Evolutionary conservation across 2,797 vertebrate species (phyloP).

Genomic region (Gobionotothen gibberifrons): DNA sequence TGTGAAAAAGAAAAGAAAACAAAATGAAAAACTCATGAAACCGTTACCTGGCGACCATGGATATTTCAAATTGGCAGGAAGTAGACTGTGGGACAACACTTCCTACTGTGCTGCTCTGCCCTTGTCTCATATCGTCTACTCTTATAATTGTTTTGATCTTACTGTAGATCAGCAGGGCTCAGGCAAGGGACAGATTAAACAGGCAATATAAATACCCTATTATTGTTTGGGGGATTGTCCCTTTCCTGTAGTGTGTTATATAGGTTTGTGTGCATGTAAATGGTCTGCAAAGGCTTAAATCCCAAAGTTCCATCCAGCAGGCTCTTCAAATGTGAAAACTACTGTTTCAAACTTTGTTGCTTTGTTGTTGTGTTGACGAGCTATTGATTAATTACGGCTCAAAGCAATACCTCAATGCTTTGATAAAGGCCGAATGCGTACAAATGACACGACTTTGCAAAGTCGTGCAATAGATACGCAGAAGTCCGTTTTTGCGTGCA

Average conservation of each 20-base stretch:
- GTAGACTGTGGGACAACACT: constrained; percentile 44
- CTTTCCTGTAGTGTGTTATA: too few species aligned
- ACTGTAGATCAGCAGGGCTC: constrained; percentile 16
- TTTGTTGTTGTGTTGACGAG: background rate
- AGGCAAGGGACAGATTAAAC: constrained; percentile 14
- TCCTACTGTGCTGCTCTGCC: constrained; percentile 36
- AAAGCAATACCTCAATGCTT: too few species aligned
- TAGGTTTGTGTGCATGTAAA: too few species aligned
- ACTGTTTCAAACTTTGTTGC: background rate
- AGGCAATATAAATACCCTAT: background rate
- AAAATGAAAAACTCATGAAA: constrained; percentile 60
- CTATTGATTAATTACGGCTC: background rate
- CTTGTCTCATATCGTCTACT: constrained; percentile 26
- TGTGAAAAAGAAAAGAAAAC: constrained; percentile 35
- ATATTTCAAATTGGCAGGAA: constrained; percentile 65
- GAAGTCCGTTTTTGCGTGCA: too few species aligned
- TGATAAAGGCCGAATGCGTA: too few species aligned
- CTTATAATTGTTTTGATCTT: constrained; percentile 26
- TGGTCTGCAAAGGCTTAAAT: too few species aligned
- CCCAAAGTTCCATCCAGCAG: too few species aligned
- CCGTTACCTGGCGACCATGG: constrained; percentile 67
- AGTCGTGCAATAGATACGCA: too few species aligned
- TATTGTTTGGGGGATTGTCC: too few species aligned
- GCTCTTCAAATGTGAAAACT: too few species aligned
- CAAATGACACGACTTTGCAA: too few species aligned